Evolutionary conservation across 2,888 invertebrate genomes (phyloP).

Genomic region (Leptinotarsa peninsularis): DNA sequence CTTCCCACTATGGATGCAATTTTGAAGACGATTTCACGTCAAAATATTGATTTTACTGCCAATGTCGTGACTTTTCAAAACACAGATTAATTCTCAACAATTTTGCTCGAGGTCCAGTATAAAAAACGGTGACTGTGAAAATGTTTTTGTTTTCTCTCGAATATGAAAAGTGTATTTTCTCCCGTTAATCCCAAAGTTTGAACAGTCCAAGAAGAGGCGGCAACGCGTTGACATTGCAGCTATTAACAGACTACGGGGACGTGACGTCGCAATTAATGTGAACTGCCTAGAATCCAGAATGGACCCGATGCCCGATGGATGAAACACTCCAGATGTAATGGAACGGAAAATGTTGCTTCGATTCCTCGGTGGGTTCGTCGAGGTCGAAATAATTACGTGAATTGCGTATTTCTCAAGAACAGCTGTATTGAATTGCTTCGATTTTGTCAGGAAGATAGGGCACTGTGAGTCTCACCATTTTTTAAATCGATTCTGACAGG

Average conservation of each 20-base stretch:
- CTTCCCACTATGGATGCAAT: no score
- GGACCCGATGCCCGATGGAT: conserved; percentile 19
- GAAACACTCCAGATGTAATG: conserved; percentile 7
- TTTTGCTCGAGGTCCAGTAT: no score
- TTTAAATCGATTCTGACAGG: no score
- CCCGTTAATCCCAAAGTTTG: not conserved
- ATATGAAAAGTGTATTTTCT: conserved; percentile 1
- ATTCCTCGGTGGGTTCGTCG: conserved; percentile 11
- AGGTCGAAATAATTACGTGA: conserved; percentile 3
- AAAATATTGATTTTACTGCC: no score
- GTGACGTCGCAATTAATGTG: conserved; percentile 45
- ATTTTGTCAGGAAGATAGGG: not conserved
- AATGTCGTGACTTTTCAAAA: no score
- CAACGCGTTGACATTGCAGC: conserved; percentile 32
- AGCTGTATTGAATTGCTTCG: not conserved
- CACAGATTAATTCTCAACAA: no score
- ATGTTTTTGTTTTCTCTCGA: not conserved
- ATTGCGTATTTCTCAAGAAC: not conserved
- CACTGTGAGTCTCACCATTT: no score
- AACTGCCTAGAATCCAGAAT: conserved; percentile 30
- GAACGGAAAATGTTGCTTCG: conserved; percentile 8
- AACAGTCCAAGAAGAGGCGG: not conserved
- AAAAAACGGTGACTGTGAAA: no score
- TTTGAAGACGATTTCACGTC: no score
- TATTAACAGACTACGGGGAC: conserved; percentile 35